Evolutionary conservation across 2,113 vertebrate species (phyloP).

Genomic region (Baryphthengus martii): DNA sequence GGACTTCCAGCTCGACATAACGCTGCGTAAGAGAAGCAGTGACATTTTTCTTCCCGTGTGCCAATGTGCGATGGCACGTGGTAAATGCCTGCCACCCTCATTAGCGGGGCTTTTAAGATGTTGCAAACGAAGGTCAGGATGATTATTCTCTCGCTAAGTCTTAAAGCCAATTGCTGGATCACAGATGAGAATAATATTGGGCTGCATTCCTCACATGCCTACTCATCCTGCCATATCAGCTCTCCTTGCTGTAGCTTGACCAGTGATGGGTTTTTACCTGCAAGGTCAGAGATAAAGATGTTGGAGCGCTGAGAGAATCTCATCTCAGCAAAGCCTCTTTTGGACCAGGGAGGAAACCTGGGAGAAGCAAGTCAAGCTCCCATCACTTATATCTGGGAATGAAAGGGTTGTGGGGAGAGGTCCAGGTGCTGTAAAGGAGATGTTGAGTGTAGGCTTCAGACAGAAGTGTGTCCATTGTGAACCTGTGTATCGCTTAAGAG

Average conservation of each 20-base stretch:
- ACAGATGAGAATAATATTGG: neutral
- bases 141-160: slow-evolving; percentile 36
- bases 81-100: neutral
- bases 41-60: neutral
- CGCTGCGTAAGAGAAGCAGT: neutral
- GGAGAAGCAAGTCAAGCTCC: neutral
- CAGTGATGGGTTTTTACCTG: slow-evolving; percentile 37
- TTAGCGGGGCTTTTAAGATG: neutral
- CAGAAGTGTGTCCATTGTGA: neutral
- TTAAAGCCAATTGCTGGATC: slow-evolving; percentile 52
- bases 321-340: neutral
- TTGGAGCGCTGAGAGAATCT: neutral
- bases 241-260: neutral
- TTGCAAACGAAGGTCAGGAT: neutral
- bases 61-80: neutral
- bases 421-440: neutral
- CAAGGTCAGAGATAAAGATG: slow-evolving; percentile 17
- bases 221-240: neutral
- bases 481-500: neutral
- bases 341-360: neutral
- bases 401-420: neutral
- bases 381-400: neutral
- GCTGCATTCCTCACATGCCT: slow-evolving; percentile 10
- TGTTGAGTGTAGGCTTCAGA: neutral
- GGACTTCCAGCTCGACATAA: neutral